These are phyloP conservation scores for Gymnorhina tibicen DNA, from an alignment of 2,113 vertebrate species.

Conservation along the genomic window DNA sequence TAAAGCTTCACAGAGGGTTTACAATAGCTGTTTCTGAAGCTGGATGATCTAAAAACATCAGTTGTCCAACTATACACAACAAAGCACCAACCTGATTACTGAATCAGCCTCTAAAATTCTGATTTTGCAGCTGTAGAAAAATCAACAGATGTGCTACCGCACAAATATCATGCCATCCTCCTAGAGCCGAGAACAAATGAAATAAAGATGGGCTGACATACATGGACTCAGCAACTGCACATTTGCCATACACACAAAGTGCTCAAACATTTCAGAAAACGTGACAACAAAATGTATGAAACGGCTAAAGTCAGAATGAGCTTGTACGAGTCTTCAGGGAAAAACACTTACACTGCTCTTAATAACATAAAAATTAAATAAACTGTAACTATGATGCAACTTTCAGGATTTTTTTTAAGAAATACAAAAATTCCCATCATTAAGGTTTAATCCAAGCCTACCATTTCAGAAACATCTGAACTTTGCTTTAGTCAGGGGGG, in stretches of 20 bases:
- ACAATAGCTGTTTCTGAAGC: not conserved
- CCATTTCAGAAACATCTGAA: not conserved
- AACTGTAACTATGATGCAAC: not conserved
- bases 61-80: not conserved
- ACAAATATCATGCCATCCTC: not conserved
- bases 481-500: not conserved
- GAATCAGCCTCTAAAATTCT: not conserved
- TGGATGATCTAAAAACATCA: not conserved
- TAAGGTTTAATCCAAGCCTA: not conserved
- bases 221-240: not conserved
- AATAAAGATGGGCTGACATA: not conserved
- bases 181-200: not conserved
- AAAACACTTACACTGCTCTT: not conserved
- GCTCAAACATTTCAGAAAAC: not conserved
- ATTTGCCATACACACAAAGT: not conserved
- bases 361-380: not conserved
- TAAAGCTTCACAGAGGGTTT: not conserved
- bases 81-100: not conserved
- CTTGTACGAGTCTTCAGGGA: not conserved
- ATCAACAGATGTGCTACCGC: not conserved
- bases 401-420: not conserved
- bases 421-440: not conserved
- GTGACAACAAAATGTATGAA: not conserved
- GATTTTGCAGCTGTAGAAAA: not conserved
- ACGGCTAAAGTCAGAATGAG: not conserved